phyloP scores from a whole-genome alignment of 2,888 invertebrate species.

The Macrostomum cliftonense region DNA sequence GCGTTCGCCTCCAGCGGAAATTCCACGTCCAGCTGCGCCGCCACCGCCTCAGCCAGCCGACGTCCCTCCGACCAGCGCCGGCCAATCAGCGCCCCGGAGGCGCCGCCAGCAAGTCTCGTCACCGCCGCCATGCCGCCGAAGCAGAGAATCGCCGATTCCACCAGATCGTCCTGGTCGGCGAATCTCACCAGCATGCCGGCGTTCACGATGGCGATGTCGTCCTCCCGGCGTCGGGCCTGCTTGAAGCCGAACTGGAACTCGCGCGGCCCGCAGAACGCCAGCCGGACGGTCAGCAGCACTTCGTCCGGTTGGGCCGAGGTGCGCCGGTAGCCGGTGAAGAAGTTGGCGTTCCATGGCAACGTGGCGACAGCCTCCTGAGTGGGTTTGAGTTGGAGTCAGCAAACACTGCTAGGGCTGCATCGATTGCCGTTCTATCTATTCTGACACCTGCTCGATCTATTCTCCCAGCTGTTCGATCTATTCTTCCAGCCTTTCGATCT shows the following conservation, averaged over 20 bases:
- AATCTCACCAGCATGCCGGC: slow-evolving; percentile 2
- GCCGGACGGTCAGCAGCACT: slow-evolving; percentile 55
- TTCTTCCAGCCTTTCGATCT: too few relatives aligned
- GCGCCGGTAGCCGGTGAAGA: slow-evolving; percentile 68
- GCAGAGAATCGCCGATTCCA: slow-evolving; percentile 48
- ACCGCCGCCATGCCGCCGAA: slow-evolving; percentile 75
- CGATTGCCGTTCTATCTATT: too few relatives aligned
- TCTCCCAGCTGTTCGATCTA: too few relatives aligned
- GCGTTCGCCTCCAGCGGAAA: slow-evolving; percentile 50
- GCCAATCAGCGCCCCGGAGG: slow-evolving; percentile 42
- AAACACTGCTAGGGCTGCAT: too few relatives aligned
- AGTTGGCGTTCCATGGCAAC: slow-evolving; percentile 52
- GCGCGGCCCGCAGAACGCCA: slow-evolving; percentile 46
- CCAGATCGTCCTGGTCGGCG: slow-evolving; percentile 25
- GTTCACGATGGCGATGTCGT: slow-evolving; percentile 80
- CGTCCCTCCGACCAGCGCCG: slow-evolving; percentile 18
- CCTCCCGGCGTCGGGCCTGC: slow-evolving; percentile 67
- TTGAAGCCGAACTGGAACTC: slow-evolving; percentile 50
- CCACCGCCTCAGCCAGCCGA: slow-evolving; percentile 19
- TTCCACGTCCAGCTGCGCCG: slow-evolving; percentile 23
- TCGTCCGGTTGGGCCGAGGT: slow-evolving; percentile 56
- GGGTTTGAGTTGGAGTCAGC: too few relatives aligned
- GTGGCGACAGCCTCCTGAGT: slow-evolving; percentile 14
- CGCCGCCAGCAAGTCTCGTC: slow-evolving; percentile 51
- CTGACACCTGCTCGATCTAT: too few relatives aligned